These are phyloP conservation scores for Taurulus bubalis DNA, from an alignment of 2,113 vertebrate genomes.

Conservation along the genomic window DNA sequence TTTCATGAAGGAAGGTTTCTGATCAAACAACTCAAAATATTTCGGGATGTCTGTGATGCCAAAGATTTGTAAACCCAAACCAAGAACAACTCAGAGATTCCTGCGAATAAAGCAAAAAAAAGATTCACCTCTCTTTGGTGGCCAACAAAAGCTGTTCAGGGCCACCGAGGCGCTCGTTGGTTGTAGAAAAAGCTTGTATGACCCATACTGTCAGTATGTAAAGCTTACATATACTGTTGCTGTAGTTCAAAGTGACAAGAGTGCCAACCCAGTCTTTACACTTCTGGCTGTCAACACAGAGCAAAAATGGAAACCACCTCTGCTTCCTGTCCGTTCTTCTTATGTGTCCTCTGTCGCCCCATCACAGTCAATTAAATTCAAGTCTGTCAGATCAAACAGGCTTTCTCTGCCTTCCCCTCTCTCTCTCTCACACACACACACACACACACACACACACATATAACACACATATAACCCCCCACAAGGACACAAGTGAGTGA, in stretches of 20 bases:
- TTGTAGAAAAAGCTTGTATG: constrained; percentile 13
- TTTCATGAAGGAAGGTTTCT: constrained; percentile 43
- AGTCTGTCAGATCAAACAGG: constrained; percentile 80
- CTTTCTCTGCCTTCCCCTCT: constrained; percentile 43
- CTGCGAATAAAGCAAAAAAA: background rate
- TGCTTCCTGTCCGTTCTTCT: constrained; percentile 55
- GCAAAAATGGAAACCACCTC: constrained; percentile 53
- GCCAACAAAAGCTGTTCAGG: constrained; percentile 29
- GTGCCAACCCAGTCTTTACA: background rate
- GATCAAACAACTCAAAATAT: constrained; percentile 54
- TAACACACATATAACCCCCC: constrained; percentile 31
- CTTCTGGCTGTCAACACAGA: constrained; percentile 8
- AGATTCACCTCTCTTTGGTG: constrained; percentile 7
- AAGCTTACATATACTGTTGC: background rate
- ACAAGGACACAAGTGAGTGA: constrained; percentile 57
- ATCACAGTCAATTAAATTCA: constrained; percentile 78
- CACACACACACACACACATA: too few relatives aligned
- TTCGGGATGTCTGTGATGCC: constrained; percentile 23
- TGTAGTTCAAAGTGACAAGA: constrained; percentile 25
- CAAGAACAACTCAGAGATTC: constrained; percentile 1
- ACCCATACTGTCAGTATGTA: background rate
- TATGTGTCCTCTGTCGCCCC: constrained; percentile 60
- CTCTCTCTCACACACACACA: background rate
- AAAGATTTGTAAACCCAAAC: constrained; percentile 47
- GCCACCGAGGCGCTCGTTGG: constrained; percentile 10